Percentiles rank a stretch among this genome's conserved stretches.
Conservation (phyloP, 1,140 invertebrate species). For the Dinoponera quadriceps region DNA sequence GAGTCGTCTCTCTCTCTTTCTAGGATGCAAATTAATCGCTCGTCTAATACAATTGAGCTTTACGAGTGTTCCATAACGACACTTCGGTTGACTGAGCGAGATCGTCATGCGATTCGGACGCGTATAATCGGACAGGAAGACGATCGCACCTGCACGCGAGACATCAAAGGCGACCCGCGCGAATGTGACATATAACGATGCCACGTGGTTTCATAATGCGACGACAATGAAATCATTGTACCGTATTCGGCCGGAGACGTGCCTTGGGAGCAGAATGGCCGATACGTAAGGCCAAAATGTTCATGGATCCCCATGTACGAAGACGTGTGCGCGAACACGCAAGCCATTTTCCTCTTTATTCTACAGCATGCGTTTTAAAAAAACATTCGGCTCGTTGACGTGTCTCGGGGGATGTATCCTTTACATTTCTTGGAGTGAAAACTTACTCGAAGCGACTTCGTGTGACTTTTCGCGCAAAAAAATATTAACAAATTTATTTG, state of each 20-base stretch:
- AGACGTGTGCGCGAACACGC: background rate
- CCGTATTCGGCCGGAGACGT: constrained; percentile 20
- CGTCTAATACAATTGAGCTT: background rate
- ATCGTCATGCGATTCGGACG: constrained; percentile 43
- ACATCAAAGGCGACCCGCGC: constrained; percentile 47
- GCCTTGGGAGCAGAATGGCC: background rate
- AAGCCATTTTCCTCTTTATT: background rate
- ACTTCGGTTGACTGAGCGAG: constrained; percentile 19
- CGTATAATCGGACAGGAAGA: constrained; percentile 59
- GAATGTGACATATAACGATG: constrained; percentile 33
- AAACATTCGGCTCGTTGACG: too few species aligned
- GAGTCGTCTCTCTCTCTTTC: too few species aligned
- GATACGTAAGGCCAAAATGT: background rate
- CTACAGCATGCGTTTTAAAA: background rate
- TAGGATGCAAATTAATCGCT: constrained; percentile 12
- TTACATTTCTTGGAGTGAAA: too few species aligned
- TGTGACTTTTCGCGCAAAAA: too few species aligned
- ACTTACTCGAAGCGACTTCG: too few species aligned
- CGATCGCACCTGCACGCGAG: constrained; percentile 46
- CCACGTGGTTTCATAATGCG: constrained; percentile 17
- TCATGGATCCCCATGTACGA: background rate
- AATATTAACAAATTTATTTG: too few species aligned
- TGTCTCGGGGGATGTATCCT: too few species aligned
- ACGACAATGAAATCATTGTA: constrained; percentile 36
- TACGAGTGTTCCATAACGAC: background rate